Evolutionary conservation across 2,113 vertebrate species (phyloP).

Genomic region (Ptilonorhynchus violaceus): DNA sequence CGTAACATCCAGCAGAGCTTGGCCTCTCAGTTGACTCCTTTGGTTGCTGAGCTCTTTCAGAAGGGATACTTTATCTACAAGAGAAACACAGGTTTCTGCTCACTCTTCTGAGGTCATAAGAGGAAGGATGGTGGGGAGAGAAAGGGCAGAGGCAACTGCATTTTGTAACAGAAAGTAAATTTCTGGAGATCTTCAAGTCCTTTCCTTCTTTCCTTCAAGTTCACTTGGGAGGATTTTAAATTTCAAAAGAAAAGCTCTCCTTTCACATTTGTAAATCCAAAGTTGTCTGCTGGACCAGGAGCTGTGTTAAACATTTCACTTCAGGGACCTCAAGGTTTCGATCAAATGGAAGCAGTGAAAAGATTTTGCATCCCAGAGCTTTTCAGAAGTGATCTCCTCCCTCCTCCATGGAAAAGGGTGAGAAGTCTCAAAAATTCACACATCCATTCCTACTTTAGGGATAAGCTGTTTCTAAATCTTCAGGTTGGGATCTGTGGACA

Average conservation of each 20-base stretch:
- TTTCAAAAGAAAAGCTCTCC: not conserved
- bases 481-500: not conserved
- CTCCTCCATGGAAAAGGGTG: not conserved
- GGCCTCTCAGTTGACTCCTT: too few relatives aligned
- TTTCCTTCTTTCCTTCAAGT: not conserved
- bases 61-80: slow-evolving; percentile 68
- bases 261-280: not conserved
- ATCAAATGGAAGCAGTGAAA: not conserved
- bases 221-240: not conserved
- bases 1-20: too few relatives aligned
- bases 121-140: accelerated
- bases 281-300: not conserved
- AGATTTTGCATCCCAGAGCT: not conserved
- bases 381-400: not conserved
- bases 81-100: not conserved
- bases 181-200: not conserved
- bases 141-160: not conserved
- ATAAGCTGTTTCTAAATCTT: not conserved
- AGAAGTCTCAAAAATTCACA: not conserved
- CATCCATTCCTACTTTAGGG: not conserved
- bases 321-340: not conserved
- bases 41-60: slow-evolving; percentile 42
- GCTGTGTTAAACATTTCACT: not conserved
- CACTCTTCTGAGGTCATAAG: not conserved
- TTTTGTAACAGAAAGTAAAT: not conserved